A percentile compares a stretch with the other conserved stretches of the same genome.
Conservation (phyloP, 2,113 vertebrate species). For the Pimephales promelas region DNA sequence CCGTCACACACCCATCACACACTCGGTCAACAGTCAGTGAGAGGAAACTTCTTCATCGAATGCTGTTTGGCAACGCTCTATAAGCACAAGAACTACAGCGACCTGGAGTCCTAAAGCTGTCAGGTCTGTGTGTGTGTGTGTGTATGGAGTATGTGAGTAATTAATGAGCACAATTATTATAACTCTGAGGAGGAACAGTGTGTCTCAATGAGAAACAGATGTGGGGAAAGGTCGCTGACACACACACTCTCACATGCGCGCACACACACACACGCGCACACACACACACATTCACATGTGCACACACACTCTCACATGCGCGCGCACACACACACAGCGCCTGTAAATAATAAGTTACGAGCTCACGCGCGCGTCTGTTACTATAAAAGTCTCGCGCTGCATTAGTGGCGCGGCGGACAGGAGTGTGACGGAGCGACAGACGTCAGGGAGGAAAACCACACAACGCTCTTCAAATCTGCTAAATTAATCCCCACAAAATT, state of each 20-base stretch:
- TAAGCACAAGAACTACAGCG: background rate
- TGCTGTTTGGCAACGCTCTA: background rate
- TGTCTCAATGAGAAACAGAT: conserved; percentile 71
- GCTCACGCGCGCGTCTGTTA: conserved; percentile 77
- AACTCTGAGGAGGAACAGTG: conserved; percentile 68
- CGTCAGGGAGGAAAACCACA: background rate
- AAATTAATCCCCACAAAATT: background rate
- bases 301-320: background rate
- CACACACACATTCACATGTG: too few relatives aligned
- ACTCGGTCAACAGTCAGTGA: background rate
- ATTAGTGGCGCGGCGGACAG: conserved; percentile 68
- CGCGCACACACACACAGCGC: background rate
- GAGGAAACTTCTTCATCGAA: background rate
- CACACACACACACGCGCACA: background rate
- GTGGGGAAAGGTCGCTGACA: conserved; percentile 57
- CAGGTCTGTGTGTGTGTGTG: background rate
- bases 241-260: conserved; percentile 17
- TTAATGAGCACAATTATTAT: conserved; percentile 75
- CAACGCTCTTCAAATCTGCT: too few relatives aligned
- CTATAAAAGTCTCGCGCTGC: conserved; percentile 73
- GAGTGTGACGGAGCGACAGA: background rate
- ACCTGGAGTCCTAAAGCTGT: background rate
- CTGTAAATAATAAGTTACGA: conserved; percentile 75
- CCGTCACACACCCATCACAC: background rate
- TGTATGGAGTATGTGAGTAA: conserved; percentile 61